Conservation (phyloP, 2,113 vertebrate species). For the Poicephalus gulielmi region DNA sequence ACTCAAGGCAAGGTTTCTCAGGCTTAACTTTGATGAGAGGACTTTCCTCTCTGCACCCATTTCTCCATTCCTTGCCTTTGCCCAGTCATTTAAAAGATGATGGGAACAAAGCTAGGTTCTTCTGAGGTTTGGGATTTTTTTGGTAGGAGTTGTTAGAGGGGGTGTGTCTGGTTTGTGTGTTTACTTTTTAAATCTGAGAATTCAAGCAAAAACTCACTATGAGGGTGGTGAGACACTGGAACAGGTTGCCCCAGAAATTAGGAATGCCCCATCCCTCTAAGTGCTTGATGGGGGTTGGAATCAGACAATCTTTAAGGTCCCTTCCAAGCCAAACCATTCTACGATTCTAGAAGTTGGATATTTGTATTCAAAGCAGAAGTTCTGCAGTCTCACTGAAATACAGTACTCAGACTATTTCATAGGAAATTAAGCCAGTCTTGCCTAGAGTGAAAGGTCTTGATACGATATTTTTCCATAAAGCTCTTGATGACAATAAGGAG, state of each 20-base stretch:
- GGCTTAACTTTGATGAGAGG: background rate
- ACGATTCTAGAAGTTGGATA: background rate
- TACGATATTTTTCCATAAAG: background rate
- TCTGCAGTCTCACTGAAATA: background rate
- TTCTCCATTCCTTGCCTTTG: background rate
- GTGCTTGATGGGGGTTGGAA: background rate
- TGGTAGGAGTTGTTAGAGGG: background rate
- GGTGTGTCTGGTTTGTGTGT: background rate
- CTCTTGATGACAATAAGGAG: background rate
- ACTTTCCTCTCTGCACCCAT: background rate
- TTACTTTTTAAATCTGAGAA: background rate
- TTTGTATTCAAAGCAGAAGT: background rate
- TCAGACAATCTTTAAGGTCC: background rate
- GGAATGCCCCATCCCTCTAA: background rate
- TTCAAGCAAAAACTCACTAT: background rate
- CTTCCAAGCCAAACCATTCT: background rate
- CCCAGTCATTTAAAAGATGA: background rate
- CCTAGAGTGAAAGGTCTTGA: background rate
- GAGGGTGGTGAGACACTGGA: background rate
- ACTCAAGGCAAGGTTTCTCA: background rate
- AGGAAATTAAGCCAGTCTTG: background rate
- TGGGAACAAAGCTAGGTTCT: background rate
- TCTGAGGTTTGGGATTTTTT: background rate
- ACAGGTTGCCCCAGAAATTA: background rate
- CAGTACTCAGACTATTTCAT: background rate